phyloP scores from a whole-genome alignment of 2,888 invertebrate species.

The Parnassius glacialis region DNA sequence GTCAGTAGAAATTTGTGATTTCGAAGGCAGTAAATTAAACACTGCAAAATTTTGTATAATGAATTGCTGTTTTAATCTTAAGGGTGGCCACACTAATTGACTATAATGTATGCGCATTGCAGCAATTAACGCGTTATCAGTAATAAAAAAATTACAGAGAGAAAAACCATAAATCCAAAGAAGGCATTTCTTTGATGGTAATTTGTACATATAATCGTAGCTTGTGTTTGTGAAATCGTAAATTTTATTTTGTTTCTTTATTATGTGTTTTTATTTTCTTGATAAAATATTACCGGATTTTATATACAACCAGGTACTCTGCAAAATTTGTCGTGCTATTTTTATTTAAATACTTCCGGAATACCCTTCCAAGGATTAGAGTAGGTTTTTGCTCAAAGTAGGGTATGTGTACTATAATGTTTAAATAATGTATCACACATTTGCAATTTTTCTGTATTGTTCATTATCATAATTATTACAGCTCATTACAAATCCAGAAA shows the following conservation, averaged over 20 bases:
- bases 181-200: conserved; percentile 11
- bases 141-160: conserved; percentile 25
- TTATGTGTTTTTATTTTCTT: neutral
- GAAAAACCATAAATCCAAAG: conserved; percentile 20
- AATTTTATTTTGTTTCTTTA: conserved; percentile 10
- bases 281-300: neutral
- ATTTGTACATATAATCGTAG: conserved; percentile 16
- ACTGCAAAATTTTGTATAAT: conserved; percentile 22
- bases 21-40: conserved; percentile 22
- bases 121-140: conserved; percentile 37
- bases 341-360: too few relatives aligned
- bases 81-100: conserved; percentile 42
- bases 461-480: too few relatives aligned
- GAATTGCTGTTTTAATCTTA: conserved; percentile 26
- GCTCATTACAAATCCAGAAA: too few relatives aligned
- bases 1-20: conserved; percentile 15
- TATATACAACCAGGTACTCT: too few relatives aligned
- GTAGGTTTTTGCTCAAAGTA: too few relatives aligned
- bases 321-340: too few relatives aligned
- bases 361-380: too few relatives aligned
- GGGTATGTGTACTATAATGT: too few relatives aligned
- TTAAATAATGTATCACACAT: too few relatives aligned
- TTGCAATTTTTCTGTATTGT: too few relatives aligned
- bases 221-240: conserved; percentile 11
- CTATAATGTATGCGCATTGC: conserved; percentile 36